Conservation (phyloP, 2,113 vertebrate species). For the Oryzias melastigma region DNA sequence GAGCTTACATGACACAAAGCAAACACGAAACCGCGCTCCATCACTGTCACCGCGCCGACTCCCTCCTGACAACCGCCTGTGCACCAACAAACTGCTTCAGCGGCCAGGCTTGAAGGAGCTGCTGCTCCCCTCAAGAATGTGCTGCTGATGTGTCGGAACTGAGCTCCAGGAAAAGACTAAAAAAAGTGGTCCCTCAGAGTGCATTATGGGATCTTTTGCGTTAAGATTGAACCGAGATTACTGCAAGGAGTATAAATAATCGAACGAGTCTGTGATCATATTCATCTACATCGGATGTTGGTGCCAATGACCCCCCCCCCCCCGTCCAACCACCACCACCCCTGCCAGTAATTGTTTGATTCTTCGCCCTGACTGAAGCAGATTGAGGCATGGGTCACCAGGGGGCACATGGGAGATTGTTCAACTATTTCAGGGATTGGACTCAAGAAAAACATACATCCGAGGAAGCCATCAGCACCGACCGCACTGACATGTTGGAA, state of each 20-base stretch:
- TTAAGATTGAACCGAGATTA: conserved; percentile 3
- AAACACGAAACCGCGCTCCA: too few relatives aligned
- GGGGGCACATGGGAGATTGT: conserved; percentile 26
- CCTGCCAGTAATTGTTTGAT: conserved; percentile 36
- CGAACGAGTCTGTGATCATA: conserved; percentile 53
- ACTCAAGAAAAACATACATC: conserved; percentile 34
- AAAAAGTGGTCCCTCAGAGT: conserved; percentile 6
- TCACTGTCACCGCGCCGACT: too few relatives aligned
- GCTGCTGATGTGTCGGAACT: conserved; percentile 9
- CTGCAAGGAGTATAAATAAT: conserved; percentile 19
- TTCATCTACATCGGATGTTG: conserved; percentile 64
- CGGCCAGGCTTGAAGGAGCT: conserved; percentile 43
- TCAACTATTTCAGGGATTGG: conserved; percentile 28
- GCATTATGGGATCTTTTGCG: conserved; percentile 3
- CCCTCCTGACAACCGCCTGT: too few relatives aligned
- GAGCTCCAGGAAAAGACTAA: not conserved
- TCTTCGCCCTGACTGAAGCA: conserved; percentile 40
- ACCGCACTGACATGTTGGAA: conserved; percentile 9
- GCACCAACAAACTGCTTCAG: conserved; percentile 19
- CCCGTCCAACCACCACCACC: conserved; percentile 31
- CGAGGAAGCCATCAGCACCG: conserved; percentile 3
- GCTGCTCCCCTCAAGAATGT: conserved; percentile 58
- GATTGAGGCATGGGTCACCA: conserved; percentile 22
- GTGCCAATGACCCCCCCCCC: conserved; percentile 32
- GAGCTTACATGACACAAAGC: too few relatives aligned